These are phyloP conservation scores for Dorcus parallelipipedus DNA, from an alignment of 2,888 invertebrate genomes.

Conservation along the genomic window DNA sequence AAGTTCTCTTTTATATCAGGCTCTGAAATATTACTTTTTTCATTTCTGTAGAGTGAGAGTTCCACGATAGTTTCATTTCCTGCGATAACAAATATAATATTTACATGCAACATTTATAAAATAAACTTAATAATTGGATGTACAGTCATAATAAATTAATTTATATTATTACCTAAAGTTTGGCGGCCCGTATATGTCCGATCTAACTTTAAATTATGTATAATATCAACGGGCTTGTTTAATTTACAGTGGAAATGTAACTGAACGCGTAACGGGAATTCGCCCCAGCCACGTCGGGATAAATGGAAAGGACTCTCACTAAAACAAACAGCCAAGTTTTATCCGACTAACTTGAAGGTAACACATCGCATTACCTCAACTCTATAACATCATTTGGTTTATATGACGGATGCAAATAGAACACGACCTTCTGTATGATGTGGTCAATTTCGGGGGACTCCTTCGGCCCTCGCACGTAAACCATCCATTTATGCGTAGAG, in stretches of 20 bases:
- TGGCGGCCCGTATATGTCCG: constrained; percentile 79
- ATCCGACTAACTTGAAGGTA: neutral
- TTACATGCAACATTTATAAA: too few relatives aligned
- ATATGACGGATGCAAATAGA: constrained; percentile 82
- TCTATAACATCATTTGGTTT: constrained; percentile 82
- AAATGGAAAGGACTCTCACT: constrained; percentile 80
- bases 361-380: constrained; percentile 55
- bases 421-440: constrained; percentile 71
- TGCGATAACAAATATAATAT: constrained; percentile 38
- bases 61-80: constrained; percentile 80
- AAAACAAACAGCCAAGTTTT: constrained; percentile 22
- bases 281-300: constrained; percentile 86
- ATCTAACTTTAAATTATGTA: constrained; percentile 79
- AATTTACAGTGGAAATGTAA: constrained; percentile 70
- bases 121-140: too few relatives aligned
- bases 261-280: constrained; percentile 80
- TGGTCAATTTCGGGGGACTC: constrained; percentile 58
- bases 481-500: constrained; percentile 86
- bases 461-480: constrained; percentile 74
- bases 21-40: constrained; percentile 1
- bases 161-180: constrained; percentile 74
- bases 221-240: constrained; percentile 75
- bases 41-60: constrained; percentile 58
- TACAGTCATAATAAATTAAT: too few relatives aligned
- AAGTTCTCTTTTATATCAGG: too few relatives aligned